Evolutionary conservation across 2,797 vertebrate species (phyloP).

Genomic region (Botia almorhae): DNA sequence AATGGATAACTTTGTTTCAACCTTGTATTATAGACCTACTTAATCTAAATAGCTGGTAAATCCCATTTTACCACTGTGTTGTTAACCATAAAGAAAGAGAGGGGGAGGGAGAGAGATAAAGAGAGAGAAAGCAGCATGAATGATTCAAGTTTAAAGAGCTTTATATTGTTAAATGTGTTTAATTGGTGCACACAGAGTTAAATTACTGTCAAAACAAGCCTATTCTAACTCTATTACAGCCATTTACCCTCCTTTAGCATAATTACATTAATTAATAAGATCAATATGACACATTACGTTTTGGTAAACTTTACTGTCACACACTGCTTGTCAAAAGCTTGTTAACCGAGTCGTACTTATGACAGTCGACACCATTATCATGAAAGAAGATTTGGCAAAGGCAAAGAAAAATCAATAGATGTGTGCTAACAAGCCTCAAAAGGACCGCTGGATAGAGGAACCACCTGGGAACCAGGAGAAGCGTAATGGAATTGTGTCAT

Average conservation of each 20-base stretch:
- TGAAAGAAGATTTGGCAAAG: conserved; percentile 13
- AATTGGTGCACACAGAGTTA: conserved; percentile 1
- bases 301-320: conserved; percentile 7
- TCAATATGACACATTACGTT: conserved; percentile 8
- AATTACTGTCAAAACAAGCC: conserved; percentile 11
- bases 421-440: conserved; percentile 40
- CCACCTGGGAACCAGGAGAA: background rate
- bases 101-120: too few species aligned
- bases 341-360: conserved; percentile 4
- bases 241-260: conserved; percentile 16
- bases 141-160: conserved; percentile 11
- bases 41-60: too few species aligned
- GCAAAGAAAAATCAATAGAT: conserved; percentile 17
- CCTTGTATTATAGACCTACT: too few species aligned
- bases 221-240: background rate
- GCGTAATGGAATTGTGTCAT: conserved; percentile 1
- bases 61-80: too few species aligned
- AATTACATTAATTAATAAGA: background rate
- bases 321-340: conserved; percentile 15
- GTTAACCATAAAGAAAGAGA: too few species aligned
- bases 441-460: conserved; percentile 4
- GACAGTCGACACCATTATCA: background rate
- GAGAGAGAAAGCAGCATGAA: background rate
- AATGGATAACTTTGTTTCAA: too few species aligned
- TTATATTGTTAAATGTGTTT: background rate